Evolutionary conservation across 2,888 invertebrate genomes (phyloP).

Genomic region (Yponomeuta sedellus): DNA sequence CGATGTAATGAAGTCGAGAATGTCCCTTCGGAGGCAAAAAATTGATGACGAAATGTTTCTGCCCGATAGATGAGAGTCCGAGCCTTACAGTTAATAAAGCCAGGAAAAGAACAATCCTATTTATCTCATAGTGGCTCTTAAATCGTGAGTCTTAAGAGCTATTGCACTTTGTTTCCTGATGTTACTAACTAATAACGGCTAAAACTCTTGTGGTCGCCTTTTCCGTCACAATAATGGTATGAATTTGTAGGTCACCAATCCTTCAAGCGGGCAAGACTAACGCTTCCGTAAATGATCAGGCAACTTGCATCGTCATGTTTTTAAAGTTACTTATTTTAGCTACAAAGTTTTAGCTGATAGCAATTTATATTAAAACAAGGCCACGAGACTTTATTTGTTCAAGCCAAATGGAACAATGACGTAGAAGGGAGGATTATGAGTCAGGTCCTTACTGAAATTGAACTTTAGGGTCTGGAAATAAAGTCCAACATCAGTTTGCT

Average conservation of each 20-base stretch:
- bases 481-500: too few species aligned
- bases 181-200: too few species aligned
- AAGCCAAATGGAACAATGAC: neutral
- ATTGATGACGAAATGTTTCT: constrained; percentile 10
- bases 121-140: too few species aligned
- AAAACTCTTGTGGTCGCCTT: too few species aligned
- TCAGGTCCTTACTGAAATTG: too few species aligned
- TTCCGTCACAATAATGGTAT: neutral
- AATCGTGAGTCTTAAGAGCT: too few species aligned
- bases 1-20: constrained; percentile 8
- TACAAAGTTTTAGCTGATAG: neutral
- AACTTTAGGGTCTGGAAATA: too few species aligned
- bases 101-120: too few species aligned
- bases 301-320: neutral
- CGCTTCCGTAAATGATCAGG: neutral
- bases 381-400: neutral
- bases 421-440: too few species aligned
- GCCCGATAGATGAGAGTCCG: neutral
- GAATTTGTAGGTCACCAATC: neutral
- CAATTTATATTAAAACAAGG: neutral
- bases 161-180: too few species aligned
- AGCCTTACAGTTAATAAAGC: too few species aligned
- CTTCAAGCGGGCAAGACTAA: neutral
- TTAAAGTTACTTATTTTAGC: neutral
- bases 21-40: constrained; percentile 11